Conservation (phyloP, 23 tunicate genomes). For the Pegea sp. region DNA sequence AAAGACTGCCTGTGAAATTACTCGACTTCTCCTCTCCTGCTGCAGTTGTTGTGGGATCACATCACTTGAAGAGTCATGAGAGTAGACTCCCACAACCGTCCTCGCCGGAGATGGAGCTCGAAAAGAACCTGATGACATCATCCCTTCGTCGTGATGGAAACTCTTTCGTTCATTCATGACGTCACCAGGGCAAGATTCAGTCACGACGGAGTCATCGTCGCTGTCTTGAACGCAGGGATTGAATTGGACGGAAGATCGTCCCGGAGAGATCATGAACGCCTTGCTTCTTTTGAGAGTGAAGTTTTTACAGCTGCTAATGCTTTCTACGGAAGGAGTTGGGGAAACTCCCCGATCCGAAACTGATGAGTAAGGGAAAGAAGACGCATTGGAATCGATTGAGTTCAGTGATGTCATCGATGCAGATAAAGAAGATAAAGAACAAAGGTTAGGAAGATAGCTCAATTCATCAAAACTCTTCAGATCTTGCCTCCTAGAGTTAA, state of each 20-base stretch:
- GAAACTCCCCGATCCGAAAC: not conserved
- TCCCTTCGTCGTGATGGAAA: too few relatives aligned
- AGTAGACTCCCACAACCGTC: slow-evolving; percentile 1
- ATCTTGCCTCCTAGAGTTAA: too few relatives aligned
- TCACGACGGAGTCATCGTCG: too few relatives aligned
- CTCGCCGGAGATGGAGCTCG: slow-evolving; percentile 3
- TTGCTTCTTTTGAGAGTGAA: not conserved
- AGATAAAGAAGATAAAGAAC: too few relatives aligned
- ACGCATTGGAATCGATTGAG: not conserved
- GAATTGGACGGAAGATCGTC: too few relatives aligned
- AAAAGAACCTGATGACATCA: too few relatives aligned
- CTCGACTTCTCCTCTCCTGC: not conserved
- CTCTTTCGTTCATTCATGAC: too few relatives aligned
- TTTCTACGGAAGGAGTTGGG: not conserved
- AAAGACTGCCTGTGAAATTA: slow-evolving; percentile 21
- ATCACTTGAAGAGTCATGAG: not conserved
- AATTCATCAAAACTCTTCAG: too few relatives aligned
- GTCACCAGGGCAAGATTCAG: too few relatives aligned
- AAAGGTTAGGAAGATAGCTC: too few relatives aligned
- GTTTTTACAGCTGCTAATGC: not conserved
- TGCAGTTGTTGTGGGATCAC: not conserved
- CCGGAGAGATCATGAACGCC: too few relatives aligned
- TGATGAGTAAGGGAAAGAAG: not conserved
- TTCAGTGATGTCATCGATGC: not conserved
- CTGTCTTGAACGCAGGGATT: too few relatives aligned